Evolutionary conservation across 1,140 invertebrate genomes (phyloP), one percentile per base, ranked within the genome.

Genomic region (Drosophila funebris): DNA sequence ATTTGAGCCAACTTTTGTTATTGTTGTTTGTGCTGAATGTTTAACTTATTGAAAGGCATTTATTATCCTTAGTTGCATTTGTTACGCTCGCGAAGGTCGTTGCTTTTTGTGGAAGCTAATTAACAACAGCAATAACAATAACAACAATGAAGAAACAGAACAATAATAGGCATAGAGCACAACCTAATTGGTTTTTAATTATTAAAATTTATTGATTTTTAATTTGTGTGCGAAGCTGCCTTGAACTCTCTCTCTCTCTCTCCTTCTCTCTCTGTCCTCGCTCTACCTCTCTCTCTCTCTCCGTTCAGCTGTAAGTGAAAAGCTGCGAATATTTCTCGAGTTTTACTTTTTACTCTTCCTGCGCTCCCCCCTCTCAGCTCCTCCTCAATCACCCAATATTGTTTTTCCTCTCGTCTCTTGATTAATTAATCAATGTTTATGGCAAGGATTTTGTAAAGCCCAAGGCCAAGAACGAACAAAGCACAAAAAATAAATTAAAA

Each of bases 161-260:
- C 41, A 72, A 76, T 56, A 53, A 56, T 64, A 36, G 68, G 60
- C 43, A n/a, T 22, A 37, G 16, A 75, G 22, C n/a, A n/a, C 46
- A 31, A 67, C 61, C 56, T 82, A 78, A 82, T 82, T 81, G 68
- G 56, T 71, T 74, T 74, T 87, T 81, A 78, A 85, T 85, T 85
- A 81, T 75, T 64, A 43, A 68, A 69, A 81, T 75, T 80, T 71
- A 84, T 76, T 78, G 80, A 79, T 78, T 75, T 70, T 83, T 84
- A 73, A 66, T 68, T 50, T 73, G 61, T 75, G 31, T 43, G 43
- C 64, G 37, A 43, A 68, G 14, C 46, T 27, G 64, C 61, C 66
- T 68, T 71, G 71, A 83, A 83, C 70, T 72, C 41, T 50, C 33
- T n/a, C n/a, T 2, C 27, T 0, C 33, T n/a, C 9, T 11, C 31